Evolutionary conservation across 2,797 vertebrate species (phyloP), one percentile per base, ranked within the genome.

Genomic region (Molothrus ater): DNA sequence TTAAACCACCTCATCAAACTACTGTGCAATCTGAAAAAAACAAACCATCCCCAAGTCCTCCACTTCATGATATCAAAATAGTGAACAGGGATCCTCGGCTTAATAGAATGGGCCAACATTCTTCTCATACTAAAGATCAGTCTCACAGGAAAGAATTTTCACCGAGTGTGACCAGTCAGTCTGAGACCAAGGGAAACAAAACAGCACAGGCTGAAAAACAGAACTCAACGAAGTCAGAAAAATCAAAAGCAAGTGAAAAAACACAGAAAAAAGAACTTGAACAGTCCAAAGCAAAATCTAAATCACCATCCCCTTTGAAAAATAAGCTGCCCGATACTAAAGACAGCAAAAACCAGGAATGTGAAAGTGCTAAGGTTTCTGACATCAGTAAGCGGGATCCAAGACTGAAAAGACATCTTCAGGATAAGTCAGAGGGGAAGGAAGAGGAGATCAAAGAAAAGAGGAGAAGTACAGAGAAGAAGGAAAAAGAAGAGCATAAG

Each of bases 81-180:
- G 93, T 98, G 48, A 99, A 98, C 68, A 98, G 99, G 95, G 99
- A 99, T 97, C 99, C 99, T 57, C 98, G 99, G 51, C 98, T 99
- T 83, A 99, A 99, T 96, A 98, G 99, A 64, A 64, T 80, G 13
- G 95, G 97, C 54, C 96, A 98, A 1, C 91, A 98, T 84, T 94
- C 97, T 48, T 89, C 98, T 68, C 98, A 98, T 78, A 63, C 96
- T 95, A 99, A 99, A 98, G 99, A 99, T 79, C 98, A 98, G 4
- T 96, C 97, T 40, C 94, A 98, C 31, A 98, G 98, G 95, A 99
- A 99, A 59, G 98, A 99, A 10, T 96, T 95, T 45, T 51, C 96
- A 26, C 96, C 92, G 3, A 97, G 74, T 50, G 72, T 95, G 2
- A 64, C 69, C 20, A 94, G 68, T 78, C 95, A 98, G 5, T 93